phyloP scores from a whole-genome alignment of 2,797 vertebrate genomes.

The Rhabdomys pumilio region DNA sequence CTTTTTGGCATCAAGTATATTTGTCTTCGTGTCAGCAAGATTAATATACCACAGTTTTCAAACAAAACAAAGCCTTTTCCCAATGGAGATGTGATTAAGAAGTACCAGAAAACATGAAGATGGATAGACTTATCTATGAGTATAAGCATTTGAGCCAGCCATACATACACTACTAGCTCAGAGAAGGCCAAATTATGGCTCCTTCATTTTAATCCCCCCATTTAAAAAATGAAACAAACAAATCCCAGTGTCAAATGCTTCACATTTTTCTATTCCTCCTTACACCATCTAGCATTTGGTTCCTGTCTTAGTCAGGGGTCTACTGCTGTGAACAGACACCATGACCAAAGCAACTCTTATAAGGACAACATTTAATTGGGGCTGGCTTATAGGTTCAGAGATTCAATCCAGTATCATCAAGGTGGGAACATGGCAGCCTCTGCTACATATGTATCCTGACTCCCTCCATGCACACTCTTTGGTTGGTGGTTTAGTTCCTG shows the following conservation, averaged over 20 bases:
- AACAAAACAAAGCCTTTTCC: background rate
- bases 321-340: too few relatives aligned
- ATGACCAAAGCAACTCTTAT: too few relatives aligned
- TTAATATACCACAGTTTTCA: conserved; percentile 47
- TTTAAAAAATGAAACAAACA: background rate
- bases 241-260: background rate
- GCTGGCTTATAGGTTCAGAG: too few relatives aligned
- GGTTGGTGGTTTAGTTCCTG: background rate
- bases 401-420: too few relatives aligned
- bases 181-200: background rate
- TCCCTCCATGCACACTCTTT: background rate
- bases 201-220: background rate
- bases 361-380: too few relatives aligned
- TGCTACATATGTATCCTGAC: background rate
- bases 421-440: background rate
- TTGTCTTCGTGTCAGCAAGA: conserved; percentile 48
- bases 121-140: background rate
- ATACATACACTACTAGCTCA: background rate
- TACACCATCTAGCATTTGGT: background rate
- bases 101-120: background rate
- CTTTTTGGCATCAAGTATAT: background rate
- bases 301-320: background rate
- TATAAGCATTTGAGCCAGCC: background rate
- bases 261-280: background rate
- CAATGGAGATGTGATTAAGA: background rate